Conservation (phyloP, 2,888 invertebrate species). For the Siphlonurus alternatus region DNA sequence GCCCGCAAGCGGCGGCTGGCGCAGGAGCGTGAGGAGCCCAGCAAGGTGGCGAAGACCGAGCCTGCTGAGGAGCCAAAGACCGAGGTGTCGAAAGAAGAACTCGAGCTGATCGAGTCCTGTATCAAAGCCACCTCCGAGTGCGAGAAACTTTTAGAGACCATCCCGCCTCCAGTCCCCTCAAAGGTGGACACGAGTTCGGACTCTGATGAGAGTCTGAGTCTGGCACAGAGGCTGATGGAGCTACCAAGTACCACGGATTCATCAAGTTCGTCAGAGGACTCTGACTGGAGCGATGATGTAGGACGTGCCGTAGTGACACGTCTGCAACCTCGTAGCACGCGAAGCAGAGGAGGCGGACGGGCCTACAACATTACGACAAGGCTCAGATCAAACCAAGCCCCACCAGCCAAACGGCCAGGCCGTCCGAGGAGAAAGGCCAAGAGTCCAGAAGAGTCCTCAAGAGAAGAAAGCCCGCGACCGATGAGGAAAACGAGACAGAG, state of each 20-base stretch:
- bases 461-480: background rate
- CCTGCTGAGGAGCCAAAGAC: background rate
- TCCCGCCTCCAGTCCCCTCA: background rate
- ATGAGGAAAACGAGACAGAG: background rate
- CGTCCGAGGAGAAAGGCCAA: background rate
- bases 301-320: background rate
- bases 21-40: background rate
- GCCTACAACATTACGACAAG: background rate
- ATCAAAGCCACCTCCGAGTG: background rate
- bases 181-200: background rate
- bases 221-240: background rate
- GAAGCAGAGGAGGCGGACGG: background rate
- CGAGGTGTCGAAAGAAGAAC: background rate
- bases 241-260: background rate
- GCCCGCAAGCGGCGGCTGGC: background rate
- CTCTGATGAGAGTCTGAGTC: background rate
- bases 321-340: background rate
- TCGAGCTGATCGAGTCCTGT: background rate
- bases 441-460: background rate
- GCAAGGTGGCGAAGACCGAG: conserved; percentile 1
- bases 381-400: background rate
- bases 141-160: background rate
- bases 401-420: background rate
- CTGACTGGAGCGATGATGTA: conserved; percentile 2
- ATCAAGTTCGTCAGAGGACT: background rate